A percentile compares a stretch with the other conserved stretches of the same genome.
Conservation (phyloP, 2,113 vertebrate species). For the Miniopterus natalensis region DNA sequence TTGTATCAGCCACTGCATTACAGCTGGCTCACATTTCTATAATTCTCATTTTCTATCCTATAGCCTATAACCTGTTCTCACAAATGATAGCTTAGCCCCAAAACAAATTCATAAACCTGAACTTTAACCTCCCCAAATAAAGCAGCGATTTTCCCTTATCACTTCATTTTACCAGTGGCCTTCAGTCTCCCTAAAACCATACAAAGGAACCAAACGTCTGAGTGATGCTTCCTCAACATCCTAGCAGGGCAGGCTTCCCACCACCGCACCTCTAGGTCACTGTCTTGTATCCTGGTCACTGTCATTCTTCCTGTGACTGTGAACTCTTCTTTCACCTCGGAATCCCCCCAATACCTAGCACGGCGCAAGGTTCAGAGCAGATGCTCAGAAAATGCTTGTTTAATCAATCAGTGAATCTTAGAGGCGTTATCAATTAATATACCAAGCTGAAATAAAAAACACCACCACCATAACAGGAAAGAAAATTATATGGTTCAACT, state of each 20-base stretch:
- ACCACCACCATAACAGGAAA: neutral
- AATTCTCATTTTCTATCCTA: neutral
- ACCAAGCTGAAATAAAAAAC: neutral
- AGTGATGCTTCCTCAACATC: neutral
- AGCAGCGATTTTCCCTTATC: slow-evolving; percentile 17
- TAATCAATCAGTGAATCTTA: neutral
- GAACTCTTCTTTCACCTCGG: neutral
- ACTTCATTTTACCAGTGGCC: slow-evolving; percentile 3
- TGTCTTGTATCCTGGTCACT: neutral
- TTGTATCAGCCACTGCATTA: neutral
- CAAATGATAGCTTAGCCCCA: neutral
- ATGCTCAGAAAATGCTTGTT: neutral
- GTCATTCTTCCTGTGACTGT: neutral
- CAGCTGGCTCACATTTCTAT: neutral
- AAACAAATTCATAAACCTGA: slow-evolving; percentile 8
- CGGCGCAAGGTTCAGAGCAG: neutral
- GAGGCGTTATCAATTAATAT: neutral
- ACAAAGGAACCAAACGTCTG: neutral
- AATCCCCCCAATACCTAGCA: neutral
- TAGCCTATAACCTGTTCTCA: neutral
- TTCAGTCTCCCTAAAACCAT: neutral
- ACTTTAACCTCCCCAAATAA: slow-evolving; percentile 5
- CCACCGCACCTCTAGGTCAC: neutral
- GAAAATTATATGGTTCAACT: neutral
- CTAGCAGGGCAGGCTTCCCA: neutral